These are phyloP conservation scores for Apamea sordens DNA, from an alignment of 2,888 invertebrate genomes.

Conservation along the genomic window DNA sequence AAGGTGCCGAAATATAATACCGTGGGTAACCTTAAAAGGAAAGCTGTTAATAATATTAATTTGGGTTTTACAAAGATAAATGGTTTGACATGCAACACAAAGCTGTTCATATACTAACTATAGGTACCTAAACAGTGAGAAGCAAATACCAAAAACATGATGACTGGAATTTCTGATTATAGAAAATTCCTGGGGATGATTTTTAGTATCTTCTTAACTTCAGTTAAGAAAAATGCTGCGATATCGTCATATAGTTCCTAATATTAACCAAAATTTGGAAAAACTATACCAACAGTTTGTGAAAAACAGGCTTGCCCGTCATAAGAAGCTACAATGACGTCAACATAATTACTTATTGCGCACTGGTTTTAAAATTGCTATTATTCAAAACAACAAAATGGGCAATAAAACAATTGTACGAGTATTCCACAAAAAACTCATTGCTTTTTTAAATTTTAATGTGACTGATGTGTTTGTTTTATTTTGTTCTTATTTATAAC, in stretches of 20 bases:
- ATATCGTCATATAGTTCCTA: background rate
- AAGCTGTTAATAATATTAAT: constrained; percentile 15
- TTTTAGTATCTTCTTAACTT: background rate
- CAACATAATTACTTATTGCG: background rate
- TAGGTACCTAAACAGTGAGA: background rate
- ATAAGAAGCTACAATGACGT: background rate
- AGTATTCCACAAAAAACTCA: background rate
- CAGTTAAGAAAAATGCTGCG: background rate
- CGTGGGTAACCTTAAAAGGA: background rate
- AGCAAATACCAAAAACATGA: background rate
- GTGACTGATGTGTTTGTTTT: background rate
- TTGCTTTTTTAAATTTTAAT: no score
- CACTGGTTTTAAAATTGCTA: background rate
- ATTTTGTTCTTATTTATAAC: background rate
- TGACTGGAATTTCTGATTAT: background rate
- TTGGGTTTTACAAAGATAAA: constrained; percentile 5
- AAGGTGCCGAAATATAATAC: constrained; percentile 46
- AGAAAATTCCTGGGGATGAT: background rate
- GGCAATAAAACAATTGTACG: background rate
- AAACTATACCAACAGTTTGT: background rate
- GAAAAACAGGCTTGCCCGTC: background rate
- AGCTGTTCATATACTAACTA: background rate
- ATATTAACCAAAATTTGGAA: background rate
- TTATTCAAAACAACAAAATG: background rate
- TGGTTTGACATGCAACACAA: constrained; percentile 16